Percentiles rank a stretch among this genome's conserved stretches.
Conservation (phyloP, 2,797 vertebrate species). For the Borostomias antarcticus region DNA sequence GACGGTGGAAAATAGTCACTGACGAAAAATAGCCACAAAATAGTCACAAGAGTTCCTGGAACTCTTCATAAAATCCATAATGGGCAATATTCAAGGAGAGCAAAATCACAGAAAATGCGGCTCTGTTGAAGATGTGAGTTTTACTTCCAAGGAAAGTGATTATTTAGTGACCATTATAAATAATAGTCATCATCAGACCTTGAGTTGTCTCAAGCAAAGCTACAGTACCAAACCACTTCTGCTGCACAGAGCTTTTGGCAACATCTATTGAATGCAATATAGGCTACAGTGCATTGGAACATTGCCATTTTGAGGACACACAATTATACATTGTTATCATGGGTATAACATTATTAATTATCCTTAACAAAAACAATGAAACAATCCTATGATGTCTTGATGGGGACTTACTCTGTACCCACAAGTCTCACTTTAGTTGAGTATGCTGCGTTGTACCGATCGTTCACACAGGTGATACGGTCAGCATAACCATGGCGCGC, state of each 20-base stretch:
- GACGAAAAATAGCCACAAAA: background rate
- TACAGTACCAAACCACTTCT: background rate
- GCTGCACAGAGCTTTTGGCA: background rate
- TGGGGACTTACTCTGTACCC: background rate
- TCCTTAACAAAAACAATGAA: background rate
- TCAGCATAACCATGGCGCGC: too few relatives aligned
- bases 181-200: background rate
- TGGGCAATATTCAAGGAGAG: background rate
- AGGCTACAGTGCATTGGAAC: background rate
- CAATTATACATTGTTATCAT: background rate
- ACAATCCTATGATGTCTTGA: background rate
- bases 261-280: background rate
- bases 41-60: background rate
- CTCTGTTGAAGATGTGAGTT: background rate
- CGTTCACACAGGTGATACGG: too few relatives aligned
- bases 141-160: background rate
- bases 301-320: background rate
- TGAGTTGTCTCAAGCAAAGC: too few relatives aligned
- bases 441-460: too few relatives aligned
- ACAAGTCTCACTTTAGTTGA: background rate
- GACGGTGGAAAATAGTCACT: constrained; percentile 8
- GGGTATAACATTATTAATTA: background rate
- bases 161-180: background rate
- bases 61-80: constrained; percentile 19
- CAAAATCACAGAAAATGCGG: background rate